Base-by-base conservation (phyloP, 2,888 invertebrate genomes). In the Eremobia ochroleuca region DNA sequence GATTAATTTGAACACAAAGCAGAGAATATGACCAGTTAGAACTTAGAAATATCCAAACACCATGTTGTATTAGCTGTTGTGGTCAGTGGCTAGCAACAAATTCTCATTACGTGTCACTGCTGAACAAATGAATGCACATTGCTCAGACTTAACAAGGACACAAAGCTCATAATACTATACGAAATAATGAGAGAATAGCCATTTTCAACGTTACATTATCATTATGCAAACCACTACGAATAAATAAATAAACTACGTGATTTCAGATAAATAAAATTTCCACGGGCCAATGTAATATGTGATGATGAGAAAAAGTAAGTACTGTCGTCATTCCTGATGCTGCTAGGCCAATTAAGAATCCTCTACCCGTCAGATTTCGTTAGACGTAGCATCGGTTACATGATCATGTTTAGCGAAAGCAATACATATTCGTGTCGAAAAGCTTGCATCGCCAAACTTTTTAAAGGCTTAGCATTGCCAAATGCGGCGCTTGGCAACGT, bases 401-500 rank as follows among this genome's bases (percentile, higher is more conserved):
- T 80, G 64, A 74, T 52, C 59, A 64, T 59, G 40, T 62, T 37
- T 37, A 72, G 69, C 76, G 69, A 37, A 76, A 70, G 77, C 77
- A 61, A 74, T 64, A 52, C 21, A 15, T 67, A 73, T 79, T 68
- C 40, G 66, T 69, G 69, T 79, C 74, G 76, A 70, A 82, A 73
- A 76, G 82, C 67, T 78, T 72, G 73, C 87, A 77, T 73, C 77
- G 85, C 81, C 79, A 82, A 86, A 87, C 70, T 86, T 82, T 55
- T 74, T 78, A 77, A 79, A 83, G 68, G 78, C 78, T 75, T 72
- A 70, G 78, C 85, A 76, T 83, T 84, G 89, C 85, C 82, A 89
- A 89, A 85, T 81, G 73, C 65, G 77, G 82, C 74, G 64, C 81
- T 86, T 88, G 83, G 88, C 86, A 89, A 78, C 83, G 85, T 74